Conservation (phyloP, 2,888 invertebrate genomes). For the Aquatica leii region DNA sequence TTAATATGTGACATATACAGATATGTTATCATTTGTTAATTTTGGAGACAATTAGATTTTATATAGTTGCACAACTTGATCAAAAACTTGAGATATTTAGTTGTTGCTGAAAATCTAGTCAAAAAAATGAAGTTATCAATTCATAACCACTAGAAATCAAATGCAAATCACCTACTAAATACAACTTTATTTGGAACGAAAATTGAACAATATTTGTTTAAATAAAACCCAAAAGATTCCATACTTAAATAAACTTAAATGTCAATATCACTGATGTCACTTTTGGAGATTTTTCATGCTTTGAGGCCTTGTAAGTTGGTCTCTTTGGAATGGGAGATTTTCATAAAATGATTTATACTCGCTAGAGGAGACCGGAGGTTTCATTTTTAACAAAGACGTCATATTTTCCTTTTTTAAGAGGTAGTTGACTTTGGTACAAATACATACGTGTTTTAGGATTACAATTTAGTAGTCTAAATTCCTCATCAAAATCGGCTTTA, state of each 20-base stretch:
- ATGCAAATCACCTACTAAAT: neutral
- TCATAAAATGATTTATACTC: neutral
- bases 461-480: slow-evolving; percentile 19
- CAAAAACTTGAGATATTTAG: neutral
- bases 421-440: no score
- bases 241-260: no score
- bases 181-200: no score
- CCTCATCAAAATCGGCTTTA: slow-evolving; percentile 32
- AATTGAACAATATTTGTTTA: neutral
- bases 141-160: neutral
- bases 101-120: no score
- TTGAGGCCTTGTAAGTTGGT: no score
- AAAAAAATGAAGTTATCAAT: neutral
- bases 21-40: neutral
- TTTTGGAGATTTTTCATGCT: no score
- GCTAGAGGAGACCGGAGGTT: neutral
- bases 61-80: neutral
- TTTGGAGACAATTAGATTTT: neutral
- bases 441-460: slow-evolving; percentile 13
- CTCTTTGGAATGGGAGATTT: no score
- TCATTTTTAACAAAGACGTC: neutral
- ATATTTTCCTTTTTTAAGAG: neutral
- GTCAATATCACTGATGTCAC: no score
- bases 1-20: no score
- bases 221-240: neutral